A percentile compares a stretch with the other conserved stretches of the same genome.
These are phyloP conservation scores for Dolomedes plantarius DNA, from an alignment of 2,888 invertebrate species.

Conservation along the genomic window DNA sequence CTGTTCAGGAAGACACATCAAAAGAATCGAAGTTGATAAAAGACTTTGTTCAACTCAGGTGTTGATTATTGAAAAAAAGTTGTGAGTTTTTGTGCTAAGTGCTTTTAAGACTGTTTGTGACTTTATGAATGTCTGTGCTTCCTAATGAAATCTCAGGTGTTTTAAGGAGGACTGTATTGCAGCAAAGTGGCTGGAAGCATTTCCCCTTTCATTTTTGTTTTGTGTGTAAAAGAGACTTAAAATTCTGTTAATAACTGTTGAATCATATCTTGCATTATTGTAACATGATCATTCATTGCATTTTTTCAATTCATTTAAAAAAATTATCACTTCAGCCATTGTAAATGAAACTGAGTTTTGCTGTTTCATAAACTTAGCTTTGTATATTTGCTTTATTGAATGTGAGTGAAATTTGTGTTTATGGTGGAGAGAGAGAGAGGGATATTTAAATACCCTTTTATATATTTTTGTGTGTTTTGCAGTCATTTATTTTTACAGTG, in stretches of 20 bases:
- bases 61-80: constrained; percentile 23
- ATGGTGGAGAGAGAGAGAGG: too few species aligned
- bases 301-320: too few species aligned
- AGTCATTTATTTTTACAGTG: too few species aligned
- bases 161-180: constrained; percentile 65
- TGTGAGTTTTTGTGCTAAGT: constrained; percentile 46
- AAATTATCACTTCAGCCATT: constrained; percentile 27
- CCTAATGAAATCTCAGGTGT: constrained; percentile 68
- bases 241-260: constrained; percentile 52
- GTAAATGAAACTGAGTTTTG: constrained; percentile 15
- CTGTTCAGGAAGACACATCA: constrained; percentile 9
- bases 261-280: constrained; percentile 20
- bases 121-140: constrained; percentile 47
- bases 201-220: constrained; percentile 46
- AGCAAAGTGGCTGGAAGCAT: constrained; percentile 53
- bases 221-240: constrained; percentile 27
- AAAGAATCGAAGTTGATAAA: background rate
- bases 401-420: background rate
- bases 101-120: constrained; percentile 47
- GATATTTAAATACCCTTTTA: too few species aligned
- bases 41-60: constrained; percentile 35
- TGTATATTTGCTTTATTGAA: background rate
- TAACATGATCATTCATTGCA: background rate
- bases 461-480: too few species aligned
- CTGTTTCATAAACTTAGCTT: constrained; percentile 9